Percentiles rank a stretch among this genome's conserved stretches.
These are phyloP conservation scores for Blera fallax DNA, from an alignment of 2,888 invertebrate genomes.

Conservation along the genomic window DNA sequence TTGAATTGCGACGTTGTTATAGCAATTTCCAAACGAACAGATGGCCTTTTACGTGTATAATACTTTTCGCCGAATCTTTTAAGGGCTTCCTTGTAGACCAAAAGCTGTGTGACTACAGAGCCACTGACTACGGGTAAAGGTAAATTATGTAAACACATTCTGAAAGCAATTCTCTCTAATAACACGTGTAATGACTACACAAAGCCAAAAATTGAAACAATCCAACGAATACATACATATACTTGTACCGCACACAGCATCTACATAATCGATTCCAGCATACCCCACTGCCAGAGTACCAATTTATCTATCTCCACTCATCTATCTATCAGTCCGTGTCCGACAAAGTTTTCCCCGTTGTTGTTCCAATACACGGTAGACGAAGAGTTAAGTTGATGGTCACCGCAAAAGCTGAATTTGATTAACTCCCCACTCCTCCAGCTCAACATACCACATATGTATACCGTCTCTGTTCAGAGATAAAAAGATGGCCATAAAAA, in stretches of 20 bases:
- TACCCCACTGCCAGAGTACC: conserved; percentile 14
- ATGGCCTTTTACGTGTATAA: too few species aligned
- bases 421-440: conserved; percentile 42
- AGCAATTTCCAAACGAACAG: too few species aligned
- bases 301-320: conserved; percentile 65
- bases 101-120: too few species aligned
- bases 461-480: conserved; percentile 27
- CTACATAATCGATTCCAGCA: conserved; percentile 63
- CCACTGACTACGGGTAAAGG: too few species aligned
- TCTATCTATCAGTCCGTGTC: conserved; percentile 67
- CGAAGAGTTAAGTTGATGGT: conserved; percentile 50
- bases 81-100: too few species aligned
- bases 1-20: too few species aligned
- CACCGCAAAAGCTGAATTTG: conserved; percentile 68
- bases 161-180: not conserved
- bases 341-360: conserved; percentile 23
- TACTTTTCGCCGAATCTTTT: too few species aligned
- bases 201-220: conserved; percentile 15
- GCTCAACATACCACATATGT: not conserved
- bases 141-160: conserved; percentile 10
- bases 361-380: conserved; percentile 12
- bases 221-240: conserved; percentile 2
- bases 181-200: conserved; percentile 39
- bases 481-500: conserved; percentile 65
- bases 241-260: conserved; percentile 62